Percentiles rank a stretch among this genome's conserved stretches.
phyloP scores from a whole-genome alignment of 1,140 invertebrate species.

The Bicyclus anynana region DNA sequence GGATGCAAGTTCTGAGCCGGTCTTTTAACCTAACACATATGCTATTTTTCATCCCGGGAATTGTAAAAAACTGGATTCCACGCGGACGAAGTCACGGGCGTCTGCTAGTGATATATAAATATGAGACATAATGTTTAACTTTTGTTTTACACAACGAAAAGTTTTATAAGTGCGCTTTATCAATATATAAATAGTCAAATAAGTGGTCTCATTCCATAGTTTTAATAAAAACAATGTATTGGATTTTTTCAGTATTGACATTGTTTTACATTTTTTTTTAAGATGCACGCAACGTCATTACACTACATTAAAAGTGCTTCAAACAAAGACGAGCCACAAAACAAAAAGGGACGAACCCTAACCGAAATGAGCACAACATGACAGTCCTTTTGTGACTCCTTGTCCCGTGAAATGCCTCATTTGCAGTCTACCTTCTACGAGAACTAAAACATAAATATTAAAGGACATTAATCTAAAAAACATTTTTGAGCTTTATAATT shows the following conservation, averaged over 20 bases:
- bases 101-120: no score
- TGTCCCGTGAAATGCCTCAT: slow-evolving; percentile 23
- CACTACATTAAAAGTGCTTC: slow-evolving; percentile 7
- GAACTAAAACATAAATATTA: slow-evolving; percentile 13
- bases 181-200: no score
- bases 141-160: no score
- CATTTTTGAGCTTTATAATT: background rate
- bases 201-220: no score
- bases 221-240: no score
- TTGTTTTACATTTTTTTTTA: background rate
- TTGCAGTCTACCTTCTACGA: slow-evolving; percentile 9
- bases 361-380: slow-evolving; percentile 24
- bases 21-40: no score
- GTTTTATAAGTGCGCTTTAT: no score
- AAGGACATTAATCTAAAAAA: slow-evolving; percentile 6
- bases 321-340: slow-evolving; percentile 10
- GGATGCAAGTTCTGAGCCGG: no score
- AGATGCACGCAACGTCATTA: background rate
- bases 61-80: no score
- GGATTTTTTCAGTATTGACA: background rate
- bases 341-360: slow-evolving; percentile 22
- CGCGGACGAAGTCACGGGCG: no score
- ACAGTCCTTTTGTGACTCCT: slow-evolving; percentile 24
- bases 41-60: no score
- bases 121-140: no score